Evolutionary conservation across 1,140 invertebrate genomes (phyloP).

Genomic region (Trinorchestia longiramus): DNA sequence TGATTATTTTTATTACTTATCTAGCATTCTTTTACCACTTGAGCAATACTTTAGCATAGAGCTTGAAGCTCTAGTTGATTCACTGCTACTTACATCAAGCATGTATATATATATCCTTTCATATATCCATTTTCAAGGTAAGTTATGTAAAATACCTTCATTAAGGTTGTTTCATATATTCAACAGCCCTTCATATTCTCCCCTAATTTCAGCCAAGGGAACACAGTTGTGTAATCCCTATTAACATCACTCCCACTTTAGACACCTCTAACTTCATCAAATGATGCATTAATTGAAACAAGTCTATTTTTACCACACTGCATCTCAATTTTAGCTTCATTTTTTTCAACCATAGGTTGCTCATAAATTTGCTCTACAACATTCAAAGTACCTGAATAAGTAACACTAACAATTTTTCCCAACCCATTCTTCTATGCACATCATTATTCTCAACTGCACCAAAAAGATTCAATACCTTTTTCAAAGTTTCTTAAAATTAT

Average conservation of each 20-base stretch:
- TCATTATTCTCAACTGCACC: not conserved
- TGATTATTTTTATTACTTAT: too few relatives aligned
- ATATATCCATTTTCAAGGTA: too few relatives aligned
- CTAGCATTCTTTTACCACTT: too few relatives aligned
- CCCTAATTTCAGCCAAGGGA: too few relatives aligned
- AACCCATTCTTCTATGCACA: not conserved
- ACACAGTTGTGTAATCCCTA: too few relatives aligned
- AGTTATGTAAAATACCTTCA: too few relatives aligned
- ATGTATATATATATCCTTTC: too few relatives aligned
- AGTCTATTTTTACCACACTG: not conserved
- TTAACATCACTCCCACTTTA: not conserved
- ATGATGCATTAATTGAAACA: not conserved
- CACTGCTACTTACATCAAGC: too few relatives aligned
- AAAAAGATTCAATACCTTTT: not conserved
- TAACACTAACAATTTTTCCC: not conserved
- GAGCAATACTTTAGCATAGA: too few relatives aligned
- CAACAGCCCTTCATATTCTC: too few relatives aligned
- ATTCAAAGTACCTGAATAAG: not conserved
- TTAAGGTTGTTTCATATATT: too few relatives aligned
- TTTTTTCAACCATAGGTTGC: not conserved
- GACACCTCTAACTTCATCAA: not conserved
- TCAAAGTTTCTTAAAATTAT: not conserved
- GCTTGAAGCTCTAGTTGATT: too few relatives aligned
- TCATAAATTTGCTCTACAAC: not conserved
- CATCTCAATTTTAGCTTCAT: not conserved